phyloP scores from a whole-genome alignment of 2,113 vertebrate species.

The Dendropsophus ebraccatus region DNA sequence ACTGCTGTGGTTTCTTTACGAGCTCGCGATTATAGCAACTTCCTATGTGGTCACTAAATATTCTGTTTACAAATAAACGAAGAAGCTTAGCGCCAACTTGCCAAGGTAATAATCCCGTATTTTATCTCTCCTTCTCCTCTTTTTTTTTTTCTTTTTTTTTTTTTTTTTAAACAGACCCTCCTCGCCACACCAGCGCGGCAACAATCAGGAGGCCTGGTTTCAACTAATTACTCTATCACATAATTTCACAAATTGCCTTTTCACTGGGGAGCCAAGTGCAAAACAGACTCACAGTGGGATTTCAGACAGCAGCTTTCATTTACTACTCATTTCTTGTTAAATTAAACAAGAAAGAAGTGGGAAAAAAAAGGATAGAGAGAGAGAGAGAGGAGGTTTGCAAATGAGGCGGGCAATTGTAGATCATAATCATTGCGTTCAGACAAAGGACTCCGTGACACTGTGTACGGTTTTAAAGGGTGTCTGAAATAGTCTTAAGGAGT shows the following conservation, averaged over 20 bases:
- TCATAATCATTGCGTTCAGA: slow-evolving; percentile 69
- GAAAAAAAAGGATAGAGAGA: slow-evolving; percentile 68
- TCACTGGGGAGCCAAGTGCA: slow-evolving; percentile 93
- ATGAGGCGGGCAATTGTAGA: slow-evolving; percentile 73
- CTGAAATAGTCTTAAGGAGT: slow-evolving; percentile 42
- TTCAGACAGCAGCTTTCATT: slow-evolving; percentile 92
- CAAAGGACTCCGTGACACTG: slow-evolving; percentile 68
- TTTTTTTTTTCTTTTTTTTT: too few species aligned
- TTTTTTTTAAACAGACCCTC: slow-evolving; percentile 71
- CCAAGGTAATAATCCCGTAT: slow-evolving; percentile 82
- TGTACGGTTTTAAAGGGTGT: slow-evolving; percentile 63
- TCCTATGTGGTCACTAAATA: slow-evolving; percentile 86
- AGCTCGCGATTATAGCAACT: slow-evolving; percentile 90
- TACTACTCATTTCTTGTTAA: slow-evolving; percentile 97
- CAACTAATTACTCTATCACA: slow-evolving; percentile 99
- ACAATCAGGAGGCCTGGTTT: slow-evolving; percentile 89
- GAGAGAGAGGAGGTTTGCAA: slow-evolving; percentile 69
- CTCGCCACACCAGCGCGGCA: slow-evolving; percentile 80
- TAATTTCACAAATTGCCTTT: slow-evolving; percentile 99
- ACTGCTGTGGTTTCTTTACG: slow-evolving; percentile 93
- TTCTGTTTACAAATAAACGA: slow-evolving; percentile 96
- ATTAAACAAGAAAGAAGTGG: slow-evolving; percentile 95
- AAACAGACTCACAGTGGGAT: slow-evolving; percentile 90
- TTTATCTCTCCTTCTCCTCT: slow-evolving; percentile 53
- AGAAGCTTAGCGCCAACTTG: slow-evolving; percentile 85